Conservation (phyloP, 2,888 invertebrate species). For the Erynnis tages region DNA sequence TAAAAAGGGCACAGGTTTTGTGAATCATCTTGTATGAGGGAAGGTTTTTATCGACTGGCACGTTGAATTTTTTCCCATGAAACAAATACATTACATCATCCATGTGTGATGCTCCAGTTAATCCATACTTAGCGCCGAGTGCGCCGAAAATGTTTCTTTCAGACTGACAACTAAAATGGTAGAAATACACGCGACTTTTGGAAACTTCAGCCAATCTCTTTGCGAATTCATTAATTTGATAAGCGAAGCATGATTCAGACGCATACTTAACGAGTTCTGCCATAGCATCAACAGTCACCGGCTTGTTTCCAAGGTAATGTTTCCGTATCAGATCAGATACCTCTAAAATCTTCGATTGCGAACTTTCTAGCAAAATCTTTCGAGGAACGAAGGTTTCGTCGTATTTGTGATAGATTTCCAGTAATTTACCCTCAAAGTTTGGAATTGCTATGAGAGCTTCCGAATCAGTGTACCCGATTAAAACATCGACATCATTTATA, state of each 20-base stretch:
- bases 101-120: conserved; percentile 32
- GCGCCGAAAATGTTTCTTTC: conserved; percentile 39
- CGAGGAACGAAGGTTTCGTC: conserved; percentile 47
- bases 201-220: conserved; percentile 31
- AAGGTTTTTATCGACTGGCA: conserved; percentile 27
- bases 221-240: conserved; percentile 36
- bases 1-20: conserved; percentile 28
- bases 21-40: conserved; percentile 29
- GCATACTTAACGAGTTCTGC: not conserved
- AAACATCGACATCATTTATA: not conserved
- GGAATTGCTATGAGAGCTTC: conserved; percentile 32
- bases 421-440: conserved; percentile 28
- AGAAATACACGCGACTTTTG: conserved; percentile 39
- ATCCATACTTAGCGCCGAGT: conserved; percentile 21
- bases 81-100: conserved; percentile 37
- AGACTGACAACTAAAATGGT: conserved; percentile 44
- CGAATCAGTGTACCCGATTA: not conserved
- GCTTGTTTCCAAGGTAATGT: not conserved
- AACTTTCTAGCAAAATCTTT: conserved; percentile 40
- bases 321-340: conserved; percentile 36
- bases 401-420: conserved; percentile 39
- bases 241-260: not conserved
- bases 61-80: conserved; percentile 25
- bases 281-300: not conserved
- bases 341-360: conserved; percentile 35